These are phyloP conservation scores for Deilephila porcellus DNA, from an alignment of 2,888 invertebrate genomes.

Conservation along the genomic window DNA sequence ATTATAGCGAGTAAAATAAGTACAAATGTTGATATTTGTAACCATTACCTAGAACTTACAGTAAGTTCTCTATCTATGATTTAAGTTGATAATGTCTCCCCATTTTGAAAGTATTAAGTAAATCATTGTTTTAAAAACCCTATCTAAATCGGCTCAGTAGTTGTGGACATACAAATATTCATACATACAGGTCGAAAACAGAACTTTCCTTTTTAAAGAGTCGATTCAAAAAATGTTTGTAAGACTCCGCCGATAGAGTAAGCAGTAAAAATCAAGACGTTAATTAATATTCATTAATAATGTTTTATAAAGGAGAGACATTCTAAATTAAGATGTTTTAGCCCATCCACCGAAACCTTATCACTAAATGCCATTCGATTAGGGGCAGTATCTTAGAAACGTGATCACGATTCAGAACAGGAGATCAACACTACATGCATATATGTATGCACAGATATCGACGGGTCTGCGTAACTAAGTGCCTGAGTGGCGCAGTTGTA, in stretches of 20 bases:
- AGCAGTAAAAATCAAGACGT: too few relatives aligned
- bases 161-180: too few relatives aligned
- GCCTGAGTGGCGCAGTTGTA: too few relatives aligned
- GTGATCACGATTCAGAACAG: not conserved
- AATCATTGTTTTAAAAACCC: not conserved
- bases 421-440: not conserved
- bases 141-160: too few relatives aligned
- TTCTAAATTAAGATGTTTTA: not conserved
- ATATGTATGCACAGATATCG: too few relatives aligned
- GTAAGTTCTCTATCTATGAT: not conserved
- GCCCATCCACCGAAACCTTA: constrained; percentile 18
- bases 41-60: not conserved
- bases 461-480: too few relatives aligned
- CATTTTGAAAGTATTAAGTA: not conserved
- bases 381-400: not conserved
- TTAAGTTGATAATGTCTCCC: not conserved
- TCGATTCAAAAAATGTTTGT: too few relatives aligned
- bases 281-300: too few relatives aligned
- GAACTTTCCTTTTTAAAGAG: too few relatives aligned
- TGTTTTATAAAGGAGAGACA: not conserved
- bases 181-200: too few relatives aligned
- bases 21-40: not conserved
- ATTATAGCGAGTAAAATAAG: not conserved
- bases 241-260: too few relatives aligned
- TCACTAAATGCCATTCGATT: constrained; percentile 7